Evolutionary conservation across 2,113 vertebrate species (phyloP).

Genomic region (Nettapus auritus): DNA sequence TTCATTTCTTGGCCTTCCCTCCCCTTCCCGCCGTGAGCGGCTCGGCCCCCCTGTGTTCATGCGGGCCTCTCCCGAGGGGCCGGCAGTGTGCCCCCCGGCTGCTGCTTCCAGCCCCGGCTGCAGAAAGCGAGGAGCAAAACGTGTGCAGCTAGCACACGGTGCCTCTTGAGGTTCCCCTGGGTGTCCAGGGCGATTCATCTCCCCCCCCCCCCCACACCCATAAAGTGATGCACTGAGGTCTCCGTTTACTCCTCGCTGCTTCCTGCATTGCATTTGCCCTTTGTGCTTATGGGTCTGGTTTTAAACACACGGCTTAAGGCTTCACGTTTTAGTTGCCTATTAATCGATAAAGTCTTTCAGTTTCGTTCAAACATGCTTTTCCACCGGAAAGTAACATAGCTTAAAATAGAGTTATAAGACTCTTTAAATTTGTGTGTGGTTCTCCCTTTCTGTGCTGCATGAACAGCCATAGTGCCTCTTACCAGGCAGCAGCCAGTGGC

Average conservation of each 20-base stretch:
- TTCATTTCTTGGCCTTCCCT: too few species aligned
- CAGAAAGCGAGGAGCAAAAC: accelerated
- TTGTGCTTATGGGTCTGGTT: neutral
- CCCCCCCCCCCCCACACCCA: accelerated
- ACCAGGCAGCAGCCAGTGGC: too few species aligned
- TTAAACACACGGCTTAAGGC: neutral
- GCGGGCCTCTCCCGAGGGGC: too few species aligned
- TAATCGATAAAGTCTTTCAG: neutral
- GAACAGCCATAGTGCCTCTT: neutral
- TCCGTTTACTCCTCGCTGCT: accelerated
- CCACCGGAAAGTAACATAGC: neutral
- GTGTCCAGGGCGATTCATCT: accelerated
- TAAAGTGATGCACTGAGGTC: accelerated
- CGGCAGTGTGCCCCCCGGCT: accelerated
- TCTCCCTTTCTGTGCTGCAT: accelerated
- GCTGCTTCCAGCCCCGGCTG: too few species aligned
- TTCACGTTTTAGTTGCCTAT: accelerated
- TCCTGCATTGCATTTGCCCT: neutral
- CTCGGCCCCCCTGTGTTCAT: too few species aligned
- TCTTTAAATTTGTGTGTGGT: too few species aligned
- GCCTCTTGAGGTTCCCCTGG: accelerated
- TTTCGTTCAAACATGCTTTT: neutral
- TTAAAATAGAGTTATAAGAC: too few species aligned
- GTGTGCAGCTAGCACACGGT: accelerated
- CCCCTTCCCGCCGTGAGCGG: too few species aligned